phyloP scores from a whole-genome alignment of 2,888 invertebrate species.

The Cryptus armator region DNA sequence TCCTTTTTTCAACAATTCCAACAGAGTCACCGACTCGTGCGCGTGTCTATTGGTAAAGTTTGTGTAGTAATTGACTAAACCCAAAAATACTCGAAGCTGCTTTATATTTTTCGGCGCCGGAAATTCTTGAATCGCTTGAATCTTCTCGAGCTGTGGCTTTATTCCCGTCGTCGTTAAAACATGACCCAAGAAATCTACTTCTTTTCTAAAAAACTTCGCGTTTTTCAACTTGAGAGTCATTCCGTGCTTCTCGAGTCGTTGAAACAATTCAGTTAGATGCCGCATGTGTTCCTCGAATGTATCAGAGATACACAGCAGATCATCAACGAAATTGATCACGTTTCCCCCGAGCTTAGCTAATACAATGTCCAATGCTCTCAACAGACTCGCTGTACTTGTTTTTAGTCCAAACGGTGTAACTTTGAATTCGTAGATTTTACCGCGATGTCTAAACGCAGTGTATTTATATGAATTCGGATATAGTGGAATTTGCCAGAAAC shows the following conservation, averaged over 20 bases:
- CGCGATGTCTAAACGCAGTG: constrained; percentile 13
- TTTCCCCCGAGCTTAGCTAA: not conserved
- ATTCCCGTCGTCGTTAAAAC: constrained; percentile 68
- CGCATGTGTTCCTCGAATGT: constrained; percentile 22
- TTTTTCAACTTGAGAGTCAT: constrained; percentile 70
- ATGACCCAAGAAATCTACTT: constrained; percentile 73
- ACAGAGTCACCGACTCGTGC: constrained; percentile 13
- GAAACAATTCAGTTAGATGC: constrained; percentile 63
- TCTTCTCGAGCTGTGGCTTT: constrained; percentile 68
- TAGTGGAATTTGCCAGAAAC: constrained; percentile 24
- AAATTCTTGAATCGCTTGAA: constrained; percentile 68
- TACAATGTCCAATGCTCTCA: not conserved
- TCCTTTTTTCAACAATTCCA: constrained; percentile 43
- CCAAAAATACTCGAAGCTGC: constrained; percentile 70
- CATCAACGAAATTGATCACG: constrained; percentile 54
- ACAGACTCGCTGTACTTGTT: constrained; percentile 1
- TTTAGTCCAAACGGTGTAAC: constrained; percentile 14
- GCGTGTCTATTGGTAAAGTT: constrained; percentile 29
- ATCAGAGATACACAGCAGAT: constrained; percentile 37
- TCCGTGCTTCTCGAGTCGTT: constrained; percentile 48
- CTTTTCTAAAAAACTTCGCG: constrained; percentile 68
- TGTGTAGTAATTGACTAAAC: constrained; percentile 64
- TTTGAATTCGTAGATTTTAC: constrained; percentile 1
- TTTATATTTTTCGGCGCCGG: constrained; percentile 66
- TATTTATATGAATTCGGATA: not conserved